Percentiles rank a stretch among this genome's conserved stretches.
Evolutionary conservation across 2,797 vertebrate genomes (phyloP).

Genomic region (Aldrovandia affinis): DNA sequence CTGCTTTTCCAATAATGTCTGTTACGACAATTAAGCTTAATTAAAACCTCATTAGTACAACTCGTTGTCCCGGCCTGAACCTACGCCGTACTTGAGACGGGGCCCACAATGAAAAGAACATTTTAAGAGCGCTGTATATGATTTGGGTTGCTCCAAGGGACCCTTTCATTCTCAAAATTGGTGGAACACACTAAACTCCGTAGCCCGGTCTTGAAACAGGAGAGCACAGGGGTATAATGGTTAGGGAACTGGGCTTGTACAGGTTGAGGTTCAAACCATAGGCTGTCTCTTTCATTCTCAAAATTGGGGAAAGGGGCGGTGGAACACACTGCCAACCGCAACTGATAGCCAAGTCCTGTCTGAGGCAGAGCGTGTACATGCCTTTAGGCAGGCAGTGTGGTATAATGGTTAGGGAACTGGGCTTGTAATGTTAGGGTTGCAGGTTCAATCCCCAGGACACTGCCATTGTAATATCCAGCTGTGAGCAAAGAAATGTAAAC

Average conservation of each 20-base stretch:
- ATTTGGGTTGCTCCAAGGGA: background rate
- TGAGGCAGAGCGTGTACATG: background rate
- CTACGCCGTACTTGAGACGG: background rate
- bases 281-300: background rate
- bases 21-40: constrained; percentile 26
- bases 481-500: too few relatives aligned
- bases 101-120: background rate
- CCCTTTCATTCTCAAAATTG: too few relatives aligned
- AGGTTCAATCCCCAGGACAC: too few relatives aligned
- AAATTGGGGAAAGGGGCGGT: background rate
- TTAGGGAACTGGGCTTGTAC: too few relatives aligned
- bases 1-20: background rate
- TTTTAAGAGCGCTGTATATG: background rate
- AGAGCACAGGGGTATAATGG: background rate
- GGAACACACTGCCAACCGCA: too few relatives aligned
- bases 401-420: too few relatives aligned
- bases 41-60: constrained; percentile 15
- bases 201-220: background rate
- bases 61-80: background rate
- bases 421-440: too few relatives aligned
- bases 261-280: background rate
- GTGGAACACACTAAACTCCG: too few relatives aligned
- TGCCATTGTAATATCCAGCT: too few relatives aligned
- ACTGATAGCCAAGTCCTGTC: background rate
- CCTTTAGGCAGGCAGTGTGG: too few relatives aligned